Percentiles rank a stretch among this genome's conserved stretches.
Conservation (phyloP, 2,888 invertebrate species). For the Reticulitermes lucifugus region DNA sequence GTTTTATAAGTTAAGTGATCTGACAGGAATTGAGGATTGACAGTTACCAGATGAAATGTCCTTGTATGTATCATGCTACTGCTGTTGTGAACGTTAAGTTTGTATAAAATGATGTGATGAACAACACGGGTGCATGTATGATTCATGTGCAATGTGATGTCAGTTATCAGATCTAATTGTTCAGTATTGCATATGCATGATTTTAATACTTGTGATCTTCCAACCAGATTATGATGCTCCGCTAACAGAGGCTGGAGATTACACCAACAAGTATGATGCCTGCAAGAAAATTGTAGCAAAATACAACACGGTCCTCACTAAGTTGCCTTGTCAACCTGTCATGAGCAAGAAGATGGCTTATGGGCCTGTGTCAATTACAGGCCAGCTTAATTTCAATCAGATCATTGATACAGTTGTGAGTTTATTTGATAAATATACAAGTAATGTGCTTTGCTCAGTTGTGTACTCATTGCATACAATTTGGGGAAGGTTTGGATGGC, state of each 20-base stretch:
- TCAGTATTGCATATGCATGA: neutral
- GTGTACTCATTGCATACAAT: neutral
- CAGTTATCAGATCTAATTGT: too few species aligned
- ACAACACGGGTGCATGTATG: too few species aligned
- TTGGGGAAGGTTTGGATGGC: neutral
- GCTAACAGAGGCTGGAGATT: conserved; percentile 67
- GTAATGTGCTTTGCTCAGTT: neutral
- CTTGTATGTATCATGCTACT: too few species aligned
- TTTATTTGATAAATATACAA: neutral
- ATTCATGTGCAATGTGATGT: too few species aligned
- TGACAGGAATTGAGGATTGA: too few species aligned
- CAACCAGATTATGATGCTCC: conserved; percentile 67
- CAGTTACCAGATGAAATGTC: too few species aligned
- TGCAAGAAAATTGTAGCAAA: conserved; percentile 55
- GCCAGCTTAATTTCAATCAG: conserved; percentile 56
- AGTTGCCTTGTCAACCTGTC: conserved; percentile 60
- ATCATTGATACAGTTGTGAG: conserved; percentile 56
- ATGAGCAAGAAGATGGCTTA: conserved; percentile 60
- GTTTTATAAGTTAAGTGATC: too few species aligned
- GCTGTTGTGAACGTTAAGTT: too few species aligned
- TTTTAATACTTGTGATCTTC: neutral
- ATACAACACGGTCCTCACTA: conserved; percentile 58
- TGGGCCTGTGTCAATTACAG: conserved; percentile 55
- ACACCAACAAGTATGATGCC: conserved; percentile 64
- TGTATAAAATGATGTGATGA: too few species aligned